Percentiles rank a stretch among this genome's conserved stretches.
phyloP scores from a whole-genome alignment of 92 coral and sea anemone genomes.

The Zoanthus gigantus region DNA sequence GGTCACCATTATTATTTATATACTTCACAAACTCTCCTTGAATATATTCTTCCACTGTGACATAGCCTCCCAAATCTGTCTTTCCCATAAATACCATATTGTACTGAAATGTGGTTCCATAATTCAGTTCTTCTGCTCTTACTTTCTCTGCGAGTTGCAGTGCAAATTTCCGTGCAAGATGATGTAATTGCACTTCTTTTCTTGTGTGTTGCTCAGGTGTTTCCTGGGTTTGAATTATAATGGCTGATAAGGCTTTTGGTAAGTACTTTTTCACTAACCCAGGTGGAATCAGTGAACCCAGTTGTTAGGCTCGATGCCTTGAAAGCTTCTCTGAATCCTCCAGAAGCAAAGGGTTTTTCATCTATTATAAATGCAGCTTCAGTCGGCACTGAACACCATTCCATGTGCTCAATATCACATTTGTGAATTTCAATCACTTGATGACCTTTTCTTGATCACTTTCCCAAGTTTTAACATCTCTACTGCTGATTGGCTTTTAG shows the following conservation, averaged over 20 bases:
- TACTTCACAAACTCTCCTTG: slow-evolving; percentile 69
- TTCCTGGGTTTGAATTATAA: slow-evolving; percentile 23
- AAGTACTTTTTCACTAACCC: slow-evolving; percentile 62
- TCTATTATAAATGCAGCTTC: not conserved
- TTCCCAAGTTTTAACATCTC: slow-evolving; percentile 13
- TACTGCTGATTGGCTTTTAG: slow-evolving; percentile 4
- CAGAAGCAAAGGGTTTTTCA: slow-evolving; percentile 35
- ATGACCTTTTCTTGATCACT: not conserved
- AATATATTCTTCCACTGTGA: slow-evolving; percentile 71
- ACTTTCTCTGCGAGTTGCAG: slow-evolving; percentile 63
- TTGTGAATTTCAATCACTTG: slow-evolving; percentile 1
- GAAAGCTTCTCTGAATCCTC: slow-evolving; percentile 64
- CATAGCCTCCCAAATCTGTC: slow-evolving; percentile 63
- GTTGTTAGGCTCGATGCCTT: slow-evolving; percentile 49
- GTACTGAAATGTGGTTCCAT: slow-evolving; percentile 71
- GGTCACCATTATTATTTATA: slow-evolving; percentile 63
- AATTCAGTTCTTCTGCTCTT: slow-evolving; percentile 48
- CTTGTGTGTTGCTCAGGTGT: slow-evolving; percentile 63
- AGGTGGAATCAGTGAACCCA: slow-evolving; percentile 54
- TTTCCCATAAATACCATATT: slow-evolving; percentile 75
- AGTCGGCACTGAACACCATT: slow-evolving; percentile 7
- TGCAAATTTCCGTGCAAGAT: slow-evolving; percentile 73
- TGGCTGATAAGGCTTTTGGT: slow-evolving; percentile 43
- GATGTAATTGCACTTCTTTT: slow-evolving; percentile 69
- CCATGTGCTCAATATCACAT: not conserved